phyloP scores from a whole-genome alignment of 2,113 vertebrate genomes.

The Bagarius yarrelli region DNA sequence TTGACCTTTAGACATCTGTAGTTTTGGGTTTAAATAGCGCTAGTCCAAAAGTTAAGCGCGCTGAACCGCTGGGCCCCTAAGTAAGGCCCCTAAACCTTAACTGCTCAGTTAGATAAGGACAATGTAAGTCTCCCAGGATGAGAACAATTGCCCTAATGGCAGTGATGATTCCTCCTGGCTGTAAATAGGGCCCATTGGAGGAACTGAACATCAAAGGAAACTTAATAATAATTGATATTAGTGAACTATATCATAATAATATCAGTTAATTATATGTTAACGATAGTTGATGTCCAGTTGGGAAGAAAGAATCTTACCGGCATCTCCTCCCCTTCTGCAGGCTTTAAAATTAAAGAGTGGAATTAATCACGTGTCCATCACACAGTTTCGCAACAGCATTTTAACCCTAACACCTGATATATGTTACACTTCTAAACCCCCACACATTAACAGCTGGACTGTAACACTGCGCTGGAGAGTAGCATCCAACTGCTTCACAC shows the following conservation, averaged over 20 bases:
- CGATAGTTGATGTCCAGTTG: constrained; percentile 72
- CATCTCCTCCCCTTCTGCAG: constrained; percentile 93
- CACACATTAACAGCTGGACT: background rate
- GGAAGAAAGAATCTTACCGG: constrained; percentile 87
- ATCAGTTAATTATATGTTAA: constrained; percentile 61
- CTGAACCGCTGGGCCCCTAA: too few species aligned
- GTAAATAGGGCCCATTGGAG: constrained; percentile 13
- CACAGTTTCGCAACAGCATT: constrained; percentile 25
- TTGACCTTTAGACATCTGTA: too few species aligned
- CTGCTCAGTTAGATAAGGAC: too few species aligned
- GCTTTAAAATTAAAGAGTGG: constrained; percentile 88
- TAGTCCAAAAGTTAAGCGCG: too few species aligned
- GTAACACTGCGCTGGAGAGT: background rate
- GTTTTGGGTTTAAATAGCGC: too few species aligned
- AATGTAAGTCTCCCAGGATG: too few species aligned
- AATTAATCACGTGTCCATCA: constrained; percentile 68
- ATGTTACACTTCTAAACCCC: background rate
- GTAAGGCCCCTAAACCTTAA: too few species aligned
- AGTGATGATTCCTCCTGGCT: too few species aligned
- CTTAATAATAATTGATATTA: constrained; percentile 61
- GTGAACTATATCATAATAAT: too few species aligned
- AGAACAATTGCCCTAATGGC: too few species aligned
- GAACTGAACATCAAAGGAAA: constrained; percentile 34
- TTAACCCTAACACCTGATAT: too few species aligned
- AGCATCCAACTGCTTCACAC: background rate